These are phyloP conservation scores for Zaprionus ghesquierei DNA, from an alignment of 1,140 invertebrate species.

Conservation along the genomic window DNA sequence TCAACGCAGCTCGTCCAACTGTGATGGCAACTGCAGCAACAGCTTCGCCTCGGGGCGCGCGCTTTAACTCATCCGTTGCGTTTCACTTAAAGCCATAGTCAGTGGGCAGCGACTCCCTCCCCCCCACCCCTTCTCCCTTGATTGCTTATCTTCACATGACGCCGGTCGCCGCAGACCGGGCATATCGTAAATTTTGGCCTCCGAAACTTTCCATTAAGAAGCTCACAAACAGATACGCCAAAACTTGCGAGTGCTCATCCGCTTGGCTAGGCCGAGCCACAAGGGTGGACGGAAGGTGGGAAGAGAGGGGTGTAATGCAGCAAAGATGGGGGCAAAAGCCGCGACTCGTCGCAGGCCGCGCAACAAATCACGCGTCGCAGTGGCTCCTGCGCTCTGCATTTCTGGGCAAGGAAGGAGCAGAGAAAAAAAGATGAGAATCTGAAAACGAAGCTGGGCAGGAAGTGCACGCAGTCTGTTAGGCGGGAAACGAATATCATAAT, in stretches of 20 bases:
- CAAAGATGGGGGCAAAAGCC: conserved; percentile 6
- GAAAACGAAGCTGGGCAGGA: conserved; percentile 47
- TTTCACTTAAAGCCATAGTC: conserved; percentile 56
- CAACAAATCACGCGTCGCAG: conserved; percentile 69
- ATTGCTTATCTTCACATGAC: conserved; percentile 75
- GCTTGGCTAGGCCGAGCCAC: conserved; percentile 7
- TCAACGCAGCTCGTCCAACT: background rate
- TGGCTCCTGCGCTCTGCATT: background rate
- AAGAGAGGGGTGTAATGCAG: conserved; percentile 4
- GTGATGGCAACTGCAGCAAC: background rate
- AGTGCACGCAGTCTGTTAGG: conserved; percentile 77
- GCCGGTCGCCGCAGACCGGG: conserved; percentile 51
- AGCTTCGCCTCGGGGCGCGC: background rate
- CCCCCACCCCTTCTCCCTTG: background rate
- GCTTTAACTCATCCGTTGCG: conserved; percentile 31
- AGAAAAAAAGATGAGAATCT: conserved; percentile 23
- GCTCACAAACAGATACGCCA: conserved; percentile 77
- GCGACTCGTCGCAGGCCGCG: conserved; percentile 57
- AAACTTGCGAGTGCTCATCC: conserved; percentile 65
- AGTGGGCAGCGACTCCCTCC: background rate
- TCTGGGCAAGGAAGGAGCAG: background rate
- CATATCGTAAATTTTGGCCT: conserved; percentile 69
- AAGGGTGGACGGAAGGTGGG: background rate
- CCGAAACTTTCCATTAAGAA: conserved; percentile 78
- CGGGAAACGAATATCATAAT: conserved; percentile 79